Conservation (phyloP, 2,113 vertebrate species). For the Sapajus apella region DNA sequence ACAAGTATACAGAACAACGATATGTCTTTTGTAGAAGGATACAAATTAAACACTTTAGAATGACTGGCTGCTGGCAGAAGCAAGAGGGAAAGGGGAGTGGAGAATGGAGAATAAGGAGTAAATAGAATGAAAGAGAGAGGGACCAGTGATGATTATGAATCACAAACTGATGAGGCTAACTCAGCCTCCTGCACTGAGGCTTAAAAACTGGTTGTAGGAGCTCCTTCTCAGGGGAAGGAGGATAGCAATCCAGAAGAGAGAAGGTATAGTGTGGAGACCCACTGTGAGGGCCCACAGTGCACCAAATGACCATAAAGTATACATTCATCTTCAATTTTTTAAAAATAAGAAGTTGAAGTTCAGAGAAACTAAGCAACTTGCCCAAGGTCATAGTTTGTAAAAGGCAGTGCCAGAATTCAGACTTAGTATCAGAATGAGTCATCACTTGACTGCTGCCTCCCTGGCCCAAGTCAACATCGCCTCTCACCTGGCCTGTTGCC, state of each 20-base stretch:
- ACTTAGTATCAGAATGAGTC: neutral
- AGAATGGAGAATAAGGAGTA: neutral
- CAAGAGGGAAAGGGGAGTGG: neutral
- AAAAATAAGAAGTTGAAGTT: constrained; percentile 17
- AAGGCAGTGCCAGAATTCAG: neutral
- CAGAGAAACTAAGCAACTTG: neutral
- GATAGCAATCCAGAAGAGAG: neutral
- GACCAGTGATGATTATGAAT: neutral
- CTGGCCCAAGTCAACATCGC: neutral
- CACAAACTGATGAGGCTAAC: neutral
- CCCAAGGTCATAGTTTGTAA: neutral
- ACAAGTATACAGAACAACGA: neutral
- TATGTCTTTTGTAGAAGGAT: neutral
- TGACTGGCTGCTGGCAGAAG: neutral
- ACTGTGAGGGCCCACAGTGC: neutral
- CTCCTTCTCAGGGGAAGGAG: neutral
- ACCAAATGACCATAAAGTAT: neutral
- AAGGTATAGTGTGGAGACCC: neutral
- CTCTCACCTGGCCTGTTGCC: neutral
- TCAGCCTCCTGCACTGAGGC: neutral
- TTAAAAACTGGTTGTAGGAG: neutral
- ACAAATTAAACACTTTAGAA: neutral
- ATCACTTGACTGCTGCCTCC: neutral
- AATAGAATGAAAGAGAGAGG: neutral
- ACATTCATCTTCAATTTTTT: neutral